These are phyloP conservation scores for Brachionichthys hirsutus DNA, from an alignment of 2,113 vertebrate species.

Conservation along the genomic window DNA sequence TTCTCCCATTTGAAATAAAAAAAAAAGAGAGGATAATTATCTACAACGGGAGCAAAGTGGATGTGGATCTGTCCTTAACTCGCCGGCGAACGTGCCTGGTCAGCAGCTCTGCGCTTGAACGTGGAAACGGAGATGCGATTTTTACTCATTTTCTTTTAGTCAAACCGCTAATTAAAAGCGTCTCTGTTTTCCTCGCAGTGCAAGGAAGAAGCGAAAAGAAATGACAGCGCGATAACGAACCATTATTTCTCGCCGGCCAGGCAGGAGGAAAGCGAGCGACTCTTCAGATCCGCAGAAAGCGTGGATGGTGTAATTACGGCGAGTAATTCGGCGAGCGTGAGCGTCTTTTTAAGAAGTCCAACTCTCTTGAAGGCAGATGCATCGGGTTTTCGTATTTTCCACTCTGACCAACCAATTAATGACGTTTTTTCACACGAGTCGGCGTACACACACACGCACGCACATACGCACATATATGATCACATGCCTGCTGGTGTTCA, in stretches of 20 bases:
- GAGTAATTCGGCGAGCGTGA: background rate
- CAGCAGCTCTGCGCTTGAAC: constrained; percentile 14
- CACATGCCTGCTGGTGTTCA: too few relatives aligned
- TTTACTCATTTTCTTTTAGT: too few relatives aligned
- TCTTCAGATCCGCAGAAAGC: background rate
- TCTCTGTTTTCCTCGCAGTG: constrained; percentile 22
- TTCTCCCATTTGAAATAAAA: constrained; percentile 28
- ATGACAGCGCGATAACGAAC: constrained; percentile 40
- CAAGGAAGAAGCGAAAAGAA: constrained; percentile 21
- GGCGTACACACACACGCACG: too few relatives aligned
- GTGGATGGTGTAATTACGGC: constrained; percentile 1
- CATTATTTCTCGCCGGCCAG: constrained; percentile 4
- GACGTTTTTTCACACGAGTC: too few relatives aligned
- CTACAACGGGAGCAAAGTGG: constrained; percentile 15
- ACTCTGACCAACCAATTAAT: too few relatives aligned
- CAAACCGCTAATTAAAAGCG: constrained; percentile 53
- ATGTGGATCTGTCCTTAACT: constrained; percentile 32
- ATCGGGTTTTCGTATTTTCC: too few relatives aligned
- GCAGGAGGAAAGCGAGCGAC: background rate
- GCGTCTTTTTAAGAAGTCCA: background rate
- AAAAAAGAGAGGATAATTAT: constrained; percentile 21
- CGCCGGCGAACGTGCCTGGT: constrained; percentile 5
- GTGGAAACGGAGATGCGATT: constrained; percentile 13
- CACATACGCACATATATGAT: too few relatives aligned
- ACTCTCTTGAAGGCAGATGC: too few relatives aligned